Conservation (phyloP, 2,888 invertebrate genomes). For the Crioceris asparagi region DNA sequence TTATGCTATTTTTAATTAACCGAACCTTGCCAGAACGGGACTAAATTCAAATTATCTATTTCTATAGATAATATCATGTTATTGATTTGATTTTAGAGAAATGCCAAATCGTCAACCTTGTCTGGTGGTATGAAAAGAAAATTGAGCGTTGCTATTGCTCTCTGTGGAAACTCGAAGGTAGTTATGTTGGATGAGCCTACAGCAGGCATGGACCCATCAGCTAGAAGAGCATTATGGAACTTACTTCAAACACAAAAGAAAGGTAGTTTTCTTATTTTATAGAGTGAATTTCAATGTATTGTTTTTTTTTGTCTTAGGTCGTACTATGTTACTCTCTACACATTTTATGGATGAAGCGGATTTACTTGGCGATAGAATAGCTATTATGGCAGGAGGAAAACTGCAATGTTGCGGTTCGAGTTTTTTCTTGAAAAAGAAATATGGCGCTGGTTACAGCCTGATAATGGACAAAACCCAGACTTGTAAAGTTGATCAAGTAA, state of each 20-base stretch:
- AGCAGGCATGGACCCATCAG: slow-evolving; percentile 81
- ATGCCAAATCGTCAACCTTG: slow-evolving; percentile 46
- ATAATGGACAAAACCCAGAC: slow-evolving; percentile 50
- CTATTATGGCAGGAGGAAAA: slow-evolving; percentile 74
- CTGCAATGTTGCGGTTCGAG: slow-evolving; percentile 74
- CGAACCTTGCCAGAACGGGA: too few relatives aligned
- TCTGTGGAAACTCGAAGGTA: slow-evolving; percentile 64
- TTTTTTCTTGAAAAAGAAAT: slow-evolving; percentile 71
- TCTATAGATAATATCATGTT: too few relatives aligned
- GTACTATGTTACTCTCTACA: slow-evolving; percentile 75
- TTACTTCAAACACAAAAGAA: slow-evolving; percentile 60
- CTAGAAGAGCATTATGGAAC: slow-evolving; percentile 76
- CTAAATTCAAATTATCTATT: too few relatives aligned
- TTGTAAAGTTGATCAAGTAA: slow-evolving; percentile 44
- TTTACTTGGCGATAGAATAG: slow-evolving; percentile 74
- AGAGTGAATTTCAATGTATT: too few relatives aligned
- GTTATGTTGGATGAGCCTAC: slow-evolving; percentile 69
- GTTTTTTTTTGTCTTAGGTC: slow-evolving; percentile 36
- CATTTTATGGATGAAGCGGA: slow-evolving; percentile 92
- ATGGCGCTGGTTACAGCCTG: slow-evolving; percentile 75
- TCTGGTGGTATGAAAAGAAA: slow-evolving; percentile 75
- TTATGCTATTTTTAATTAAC: too few relatives aligned
- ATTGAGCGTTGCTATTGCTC: slow-evolving; percentile 62
- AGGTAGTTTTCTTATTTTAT: slow-evolving; percentile 30
- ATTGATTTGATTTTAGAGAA: slow-evolving; percentile 33